Evolutionary conservation across 1,140 invertebrate genomes (phyloP).

Genomic region (Trichomalopsis sarcophagae): DNA sequence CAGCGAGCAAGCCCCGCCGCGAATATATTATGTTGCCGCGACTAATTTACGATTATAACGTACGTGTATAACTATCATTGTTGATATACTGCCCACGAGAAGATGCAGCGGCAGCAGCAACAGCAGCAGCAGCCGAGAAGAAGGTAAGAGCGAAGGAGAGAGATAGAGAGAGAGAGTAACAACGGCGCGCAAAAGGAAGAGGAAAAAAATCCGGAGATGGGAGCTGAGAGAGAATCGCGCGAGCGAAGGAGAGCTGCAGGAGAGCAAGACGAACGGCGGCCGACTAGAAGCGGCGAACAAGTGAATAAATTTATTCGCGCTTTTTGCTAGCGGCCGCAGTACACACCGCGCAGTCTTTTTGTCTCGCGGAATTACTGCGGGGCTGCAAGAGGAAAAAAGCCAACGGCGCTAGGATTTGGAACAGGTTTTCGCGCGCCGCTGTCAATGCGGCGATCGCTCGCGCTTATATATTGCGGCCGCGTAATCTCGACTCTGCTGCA

Average conservation of each 20-base stretch:
- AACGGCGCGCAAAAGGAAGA: slow-evolving; percentile 50
- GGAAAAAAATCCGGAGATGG: not conserved
- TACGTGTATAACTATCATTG: slow-evolving; percentile 76
- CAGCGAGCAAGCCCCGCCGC: slow-evolving; percentile 64
- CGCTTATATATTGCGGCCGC: too few relatives aligned
- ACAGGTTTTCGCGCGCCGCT: not conserved
- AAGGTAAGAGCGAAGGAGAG: slow-evolving; percentile 55
- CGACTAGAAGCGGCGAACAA: slow-evolving; percentile 45
- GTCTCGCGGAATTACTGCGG: slow-evolving; percentile 47
- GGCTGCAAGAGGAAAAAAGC: not conserved
- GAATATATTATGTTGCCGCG: slow-evolving; percentile 76
- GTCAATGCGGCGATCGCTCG: not conserved
- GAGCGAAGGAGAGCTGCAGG: not conserved
- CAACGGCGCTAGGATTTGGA: not conserved
- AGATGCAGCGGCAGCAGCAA: slow-evolving; percentile 10
- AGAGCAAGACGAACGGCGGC: slow-evolving; percentile 41
- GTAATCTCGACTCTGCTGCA: not conserved
- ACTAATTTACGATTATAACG: slow-evolving; percentile 77
- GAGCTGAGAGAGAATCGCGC: slow-evolving; percentile 23
- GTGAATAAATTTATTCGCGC: slow-evolving; percentile 50
- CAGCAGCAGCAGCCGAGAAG: slow-evolving; percentile 31
- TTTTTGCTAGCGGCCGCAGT: not conserved
- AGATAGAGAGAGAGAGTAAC: slow-evolving; percentile 51
- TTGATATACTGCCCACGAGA: slow-evolving; percentile 60
- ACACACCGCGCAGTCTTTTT: not conserved